These are phyloP conservation scores for Acrocephalus kingi DNA, from an alignment of 2,113 vertebrate species.

Conservation along the genomic window DNA sequence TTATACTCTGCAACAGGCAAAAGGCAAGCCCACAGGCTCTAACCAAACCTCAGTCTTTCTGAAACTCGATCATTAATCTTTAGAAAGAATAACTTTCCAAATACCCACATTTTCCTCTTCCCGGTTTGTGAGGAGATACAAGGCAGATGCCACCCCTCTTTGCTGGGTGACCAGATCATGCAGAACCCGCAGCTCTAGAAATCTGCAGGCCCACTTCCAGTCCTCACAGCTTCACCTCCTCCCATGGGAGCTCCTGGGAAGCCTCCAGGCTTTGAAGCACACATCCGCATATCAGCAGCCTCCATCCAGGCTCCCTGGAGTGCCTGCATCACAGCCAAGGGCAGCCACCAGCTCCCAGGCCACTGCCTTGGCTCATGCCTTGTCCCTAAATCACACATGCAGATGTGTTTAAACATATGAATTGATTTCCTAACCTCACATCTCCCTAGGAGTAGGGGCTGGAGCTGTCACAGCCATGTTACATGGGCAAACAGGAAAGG, in stretches of 20 bases:
- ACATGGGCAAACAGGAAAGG: rapidly evolving
- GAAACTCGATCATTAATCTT: background rate
- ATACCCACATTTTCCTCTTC: background rate
- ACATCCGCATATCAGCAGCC: background rate
- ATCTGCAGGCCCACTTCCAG: background rate
- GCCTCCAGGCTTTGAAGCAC: background rate
- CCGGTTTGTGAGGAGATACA: background rate
- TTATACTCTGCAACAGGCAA: background rate
- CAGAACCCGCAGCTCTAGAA: background rate
- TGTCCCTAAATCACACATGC: background rate
- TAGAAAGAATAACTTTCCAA: background rate
- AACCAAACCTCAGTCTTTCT: background rate
- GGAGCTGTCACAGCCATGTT: background rate
- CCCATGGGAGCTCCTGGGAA: background rate
- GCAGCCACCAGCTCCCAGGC: background rate
- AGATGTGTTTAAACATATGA: background rate
- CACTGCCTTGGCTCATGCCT: background rate
- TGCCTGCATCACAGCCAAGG: background rate
- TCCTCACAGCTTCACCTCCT: background rate
- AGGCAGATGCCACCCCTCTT: background rate
- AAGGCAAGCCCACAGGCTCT: background rate
- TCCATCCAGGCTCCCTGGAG: background rate
- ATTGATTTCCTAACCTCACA: background rate
- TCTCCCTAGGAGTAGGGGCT: background rate
- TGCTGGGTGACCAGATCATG: rapidly evolving